Evolutionary conservation across 2,113 vertebrate species (phyloP), one percentile per base, ranked within the genome.

Genomic region (Perca fluviatilis): DNA sequence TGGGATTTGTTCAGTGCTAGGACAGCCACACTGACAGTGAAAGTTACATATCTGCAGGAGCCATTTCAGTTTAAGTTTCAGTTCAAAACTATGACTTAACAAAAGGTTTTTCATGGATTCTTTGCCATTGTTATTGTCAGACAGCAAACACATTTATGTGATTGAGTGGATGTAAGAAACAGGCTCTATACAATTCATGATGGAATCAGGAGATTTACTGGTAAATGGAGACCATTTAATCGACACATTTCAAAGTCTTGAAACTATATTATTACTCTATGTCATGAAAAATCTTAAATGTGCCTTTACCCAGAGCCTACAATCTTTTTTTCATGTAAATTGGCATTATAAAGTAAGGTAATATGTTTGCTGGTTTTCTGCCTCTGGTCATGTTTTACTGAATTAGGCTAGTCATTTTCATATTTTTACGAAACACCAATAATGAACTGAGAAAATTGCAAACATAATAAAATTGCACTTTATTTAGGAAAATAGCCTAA

Each of bases 401-500:
- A 88, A 87, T 89, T 62, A 76, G 60, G 30, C n/a, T 10, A 84
- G 67, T 87, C 79, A 62, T 92, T 90, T 88, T 71, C 67, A 82
- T 86, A 87, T 76, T 87, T 25, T 65, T 70, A 60, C 71, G 65
- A 79, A 88, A 61, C 62, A 69, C 72, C 56, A 85, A 83, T 89
- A 90, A 89, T 89, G 82, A 92, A 87, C 63, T 65, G 46, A 64
- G 79, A 76, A 77, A 82, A 89, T 80, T 57, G 66, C 78, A 88
- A 90, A 91, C 60, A 80, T 77, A 86, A 82, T 89, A 74, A 89
- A 88, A 84, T 33, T 62, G 40, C 57, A 67, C 50, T 86, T 91
- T 88, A 89, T 87, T 89, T 85, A 76, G 83, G 23, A 87, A 92
- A 91, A 90, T 71, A 89, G 88, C 91, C 90, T 30, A 0, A 72